Percentiles rank a stretch among this genome's conserved stretches.
These are phyloP conservation scores for Neodiprion pinetum DNA, from an alignment of 1,140 invertebrate genomes.

Conservation along the genomic window DNA sequence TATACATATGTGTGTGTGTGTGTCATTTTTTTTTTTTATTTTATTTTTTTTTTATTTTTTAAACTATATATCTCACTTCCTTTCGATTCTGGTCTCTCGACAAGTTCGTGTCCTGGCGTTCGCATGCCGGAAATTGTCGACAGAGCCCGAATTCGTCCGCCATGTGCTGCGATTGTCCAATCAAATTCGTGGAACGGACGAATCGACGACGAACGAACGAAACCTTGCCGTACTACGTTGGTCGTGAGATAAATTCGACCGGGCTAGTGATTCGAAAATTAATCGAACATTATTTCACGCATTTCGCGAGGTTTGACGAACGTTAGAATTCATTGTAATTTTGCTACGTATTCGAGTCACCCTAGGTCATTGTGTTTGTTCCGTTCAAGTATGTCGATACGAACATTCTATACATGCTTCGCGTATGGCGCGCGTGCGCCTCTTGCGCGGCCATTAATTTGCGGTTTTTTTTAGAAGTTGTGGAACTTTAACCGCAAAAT, in stretches of 20 bases:
- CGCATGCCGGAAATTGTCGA: constrained; percentile 10
- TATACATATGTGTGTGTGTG: neutral
- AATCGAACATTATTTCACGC: no score
- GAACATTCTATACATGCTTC: no score
- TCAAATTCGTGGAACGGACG: neutral
- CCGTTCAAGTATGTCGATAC: no score
- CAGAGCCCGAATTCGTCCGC: constrained; percentile 5
- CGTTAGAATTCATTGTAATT: no score
- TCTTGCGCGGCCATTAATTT: no score
- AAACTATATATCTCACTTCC: neutral
- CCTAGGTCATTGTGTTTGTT: no score
- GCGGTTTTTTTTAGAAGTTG: no score
- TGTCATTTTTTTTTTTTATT: neutral
- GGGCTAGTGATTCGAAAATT: no score
- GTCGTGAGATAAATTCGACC: neutral
- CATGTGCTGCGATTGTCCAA: neutral
- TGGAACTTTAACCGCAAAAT: no score
- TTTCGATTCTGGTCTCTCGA: neutral
- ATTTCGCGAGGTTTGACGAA: no score
- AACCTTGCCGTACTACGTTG: neutral
- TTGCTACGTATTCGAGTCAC: no score
- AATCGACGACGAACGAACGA: neutral
- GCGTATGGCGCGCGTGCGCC: no score
- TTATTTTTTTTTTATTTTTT: neutral
- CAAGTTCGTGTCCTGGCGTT: neutral